Conservation (phyloP, 2,888 invertebrate genomes). For the Blastobasis adustella region DNA sequence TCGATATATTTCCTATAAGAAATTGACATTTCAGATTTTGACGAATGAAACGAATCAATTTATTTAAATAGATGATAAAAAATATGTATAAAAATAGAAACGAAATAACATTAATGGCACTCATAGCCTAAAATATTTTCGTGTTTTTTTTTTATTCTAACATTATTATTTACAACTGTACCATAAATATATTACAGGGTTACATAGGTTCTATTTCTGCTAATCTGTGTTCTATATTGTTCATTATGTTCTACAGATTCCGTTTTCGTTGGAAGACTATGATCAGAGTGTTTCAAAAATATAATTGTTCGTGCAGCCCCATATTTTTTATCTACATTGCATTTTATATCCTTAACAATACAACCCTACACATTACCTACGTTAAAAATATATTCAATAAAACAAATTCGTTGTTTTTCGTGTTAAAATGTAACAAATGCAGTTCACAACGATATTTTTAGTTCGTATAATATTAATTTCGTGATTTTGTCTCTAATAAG, state of each 20-base stretch:
- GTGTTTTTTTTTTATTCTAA: too few species aligned
- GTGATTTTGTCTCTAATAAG: constrained; percentile 4
- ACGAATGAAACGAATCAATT: too few species aligned
- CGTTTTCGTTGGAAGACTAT: not conserved
- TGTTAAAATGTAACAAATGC: constrained; percentile 35
- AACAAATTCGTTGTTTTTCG: constrained; percentile 10
- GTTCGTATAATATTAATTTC: too few species aligned
- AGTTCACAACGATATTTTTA: not conserved
- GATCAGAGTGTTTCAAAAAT: not conserved
- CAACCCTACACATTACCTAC: not conserved
- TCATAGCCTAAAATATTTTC: constrained; percentile 58
- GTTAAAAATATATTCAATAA: not conserved
- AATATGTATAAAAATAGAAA: constrained; percentile 30
- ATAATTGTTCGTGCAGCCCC: not conserved
- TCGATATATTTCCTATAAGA: constrained; percentile 10
- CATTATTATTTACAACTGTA: too few species aligned
- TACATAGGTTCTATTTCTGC: not conserved
- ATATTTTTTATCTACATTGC: too few species aligned
- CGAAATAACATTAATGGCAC: constrained; percentile 63
- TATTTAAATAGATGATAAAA: constrained; percentile 25
- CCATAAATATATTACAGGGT: not conserved
- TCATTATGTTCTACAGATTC: not conserved
- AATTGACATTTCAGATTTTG: constrained; percentile 5
- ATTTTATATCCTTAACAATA: not conserved
- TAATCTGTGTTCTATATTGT: not conserved